These are phyloP conservation scores for Lethenteron camtschaticum DNA, from an alignment of 2,113 vertebrate genomes.

Conservation along the genomic window DNA sequence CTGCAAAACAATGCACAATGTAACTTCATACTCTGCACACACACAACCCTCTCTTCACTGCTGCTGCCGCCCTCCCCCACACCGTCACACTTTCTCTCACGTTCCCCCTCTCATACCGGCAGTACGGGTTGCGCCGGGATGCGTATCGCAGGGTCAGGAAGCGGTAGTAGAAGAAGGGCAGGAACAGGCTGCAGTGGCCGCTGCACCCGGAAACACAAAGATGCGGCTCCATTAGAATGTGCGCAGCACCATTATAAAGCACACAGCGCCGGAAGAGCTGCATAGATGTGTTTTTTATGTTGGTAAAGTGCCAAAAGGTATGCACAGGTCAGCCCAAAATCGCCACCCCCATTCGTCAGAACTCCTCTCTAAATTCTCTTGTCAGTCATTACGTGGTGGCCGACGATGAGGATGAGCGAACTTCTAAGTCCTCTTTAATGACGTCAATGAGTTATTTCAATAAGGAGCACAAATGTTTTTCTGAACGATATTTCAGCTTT, in stretches of 20 bases:
- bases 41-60: neutral
- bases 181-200: conserved; percentile 8
- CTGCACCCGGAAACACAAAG: conserved; percentile 5
- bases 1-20: neutral
- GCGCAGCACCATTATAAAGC: too few species aligned
- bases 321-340: neutral
- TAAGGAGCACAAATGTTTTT: too few species aligned
- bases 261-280: too few species aligned
- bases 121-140: conserved; percentile 9
- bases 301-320: neutral
- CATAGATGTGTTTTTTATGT: neutral
- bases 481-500: too few species aligned
- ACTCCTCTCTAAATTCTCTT: too few species aligned
- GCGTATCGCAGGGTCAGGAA: conserved; percentile 9
- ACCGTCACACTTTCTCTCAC: too few species aligned
- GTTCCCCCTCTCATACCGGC: conserved; percentile 3
- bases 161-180: conserved; percentile 11
- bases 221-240: too few species aligned
- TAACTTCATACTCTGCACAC: neutral
- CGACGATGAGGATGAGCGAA: too few species aligned
- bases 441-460: too few species aligned
- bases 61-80: neutral
- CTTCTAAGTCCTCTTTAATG: too few species aligned
- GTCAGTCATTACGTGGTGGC: too few species aligned
- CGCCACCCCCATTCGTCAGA: too few species aligned